A percentile compares a stretch with the other conserved stretches of the same genome.
Evolutionary conservation across 2,113 vertebrate species (phyloP).

Genomic region (Phalacrocorax brasilianus): DNA sequence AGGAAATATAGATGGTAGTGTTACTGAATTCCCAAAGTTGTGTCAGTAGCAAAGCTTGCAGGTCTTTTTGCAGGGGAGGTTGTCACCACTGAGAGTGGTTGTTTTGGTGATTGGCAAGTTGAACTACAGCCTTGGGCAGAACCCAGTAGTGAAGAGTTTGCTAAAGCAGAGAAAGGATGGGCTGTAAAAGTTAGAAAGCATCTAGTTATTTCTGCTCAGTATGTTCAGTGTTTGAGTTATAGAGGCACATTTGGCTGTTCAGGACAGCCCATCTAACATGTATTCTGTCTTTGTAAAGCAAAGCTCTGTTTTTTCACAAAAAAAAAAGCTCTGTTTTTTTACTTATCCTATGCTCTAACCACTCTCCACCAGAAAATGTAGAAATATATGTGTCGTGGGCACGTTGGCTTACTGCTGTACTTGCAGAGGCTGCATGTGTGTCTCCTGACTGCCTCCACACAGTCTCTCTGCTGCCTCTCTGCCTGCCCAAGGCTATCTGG

Average conservation of each 20-base stretch:
- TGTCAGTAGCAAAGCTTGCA: not conserved
- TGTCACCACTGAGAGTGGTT: not conserved
- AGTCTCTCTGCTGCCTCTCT: not conserved
- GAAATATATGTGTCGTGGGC: not conserved
- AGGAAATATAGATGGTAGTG: accelerated
- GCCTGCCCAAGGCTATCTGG: not conserved
- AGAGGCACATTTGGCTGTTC: not conserved
- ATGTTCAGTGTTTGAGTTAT: not conserved
- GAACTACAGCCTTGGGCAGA: not conserved
- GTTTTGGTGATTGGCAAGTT: not conserved
- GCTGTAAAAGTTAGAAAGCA: not conserved
- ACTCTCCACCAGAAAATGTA: not conserved
- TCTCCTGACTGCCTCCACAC: not conserved
- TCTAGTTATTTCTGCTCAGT: not conserved
- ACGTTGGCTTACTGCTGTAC: not conserved
- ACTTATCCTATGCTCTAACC: not conserved
- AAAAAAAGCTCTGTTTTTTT: not conserved
- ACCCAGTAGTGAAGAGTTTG: not conserved
- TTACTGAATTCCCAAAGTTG: not conserved
- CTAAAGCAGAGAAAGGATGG: not conserved
- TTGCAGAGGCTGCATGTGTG: not conserved
- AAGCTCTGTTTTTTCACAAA: not conserved
- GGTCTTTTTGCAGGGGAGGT: not conserved
- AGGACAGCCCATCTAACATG: not conserved
- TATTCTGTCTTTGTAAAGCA: not conserved